Evolutionary conservation across 2,888 invertebrate species (phyloP), one percentile per base, ranked within the genome.

Genomic region (Tricholauxania praeusta): DNA sequence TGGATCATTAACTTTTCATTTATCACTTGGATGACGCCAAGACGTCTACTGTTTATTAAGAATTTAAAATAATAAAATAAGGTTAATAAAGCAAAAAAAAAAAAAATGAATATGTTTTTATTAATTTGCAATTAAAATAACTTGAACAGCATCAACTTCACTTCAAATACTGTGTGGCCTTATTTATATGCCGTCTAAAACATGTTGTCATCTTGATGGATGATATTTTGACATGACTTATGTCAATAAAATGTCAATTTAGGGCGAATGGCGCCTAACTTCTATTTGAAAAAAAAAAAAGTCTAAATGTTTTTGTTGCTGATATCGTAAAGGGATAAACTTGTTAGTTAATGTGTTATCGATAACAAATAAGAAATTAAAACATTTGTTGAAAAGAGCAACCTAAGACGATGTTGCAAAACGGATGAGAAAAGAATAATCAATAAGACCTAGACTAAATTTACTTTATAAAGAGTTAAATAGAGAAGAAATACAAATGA

Each of bases 161-260:
- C 2, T 3, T 28, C 28, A 52, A n/a, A 52, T 1, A 52, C 4
- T n/a, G n/a, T 52, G 8, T 52, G 52, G 10, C 19, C 55, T 55
- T 6, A 17, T 55, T 55, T n/a, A 14, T 19, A 55, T 8, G 7
- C 17, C 10, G n/a, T 4, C 17, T 6, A n/a, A n/a, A n/a, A n/a
- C n/a, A n/a, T 19, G n/a, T 52, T 65, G 51, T 14, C 65, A 68
- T 28, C 4, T 28, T 68, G 68, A 68, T 68, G 68, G 49, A 68
- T 68, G 68, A 68, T 22, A 48, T 68, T 68, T 68, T 47, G 57
- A 49, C 68, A 28, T 65, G 64, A 64, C 64, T 51, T 51, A 28
- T 49, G 64, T 22, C 64, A 64, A 64, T 67, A 55, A 67, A 55
- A 67, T 47, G 55, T 47, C 67, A 53, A 55, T 19, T 14, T 6